Evolutionary conservation across 2,888 invertebrate genomes (phyloP), one percentile per base, ranked within the genome.

Genomic region (Aleiodes leptofemur): DNA sequence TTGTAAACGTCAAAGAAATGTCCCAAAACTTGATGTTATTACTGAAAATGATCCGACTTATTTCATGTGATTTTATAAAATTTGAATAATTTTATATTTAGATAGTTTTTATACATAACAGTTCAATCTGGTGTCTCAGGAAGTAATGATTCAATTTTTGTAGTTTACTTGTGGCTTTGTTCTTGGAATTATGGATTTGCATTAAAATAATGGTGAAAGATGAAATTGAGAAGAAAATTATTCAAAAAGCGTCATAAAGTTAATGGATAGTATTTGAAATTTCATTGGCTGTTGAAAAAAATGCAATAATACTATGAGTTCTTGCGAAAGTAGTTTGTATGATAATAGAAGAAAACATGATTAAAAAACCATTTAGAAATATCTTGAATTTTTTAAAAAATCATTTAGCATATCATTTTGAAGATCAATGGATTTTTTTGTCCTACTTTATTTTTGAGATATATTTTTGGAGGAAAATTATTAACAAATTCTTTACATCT

Each of bases 21-120:
- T 87, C 75, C 82, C 83, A 57, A 83, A 83, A 70, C 83, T 89
- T 68, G 86, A 87, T 72, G 84, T 83, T 73, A 89, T 89, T 72
- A 82, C 83, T 75, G 87, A 89, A 79, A 85, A 86, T 77, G 87
- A 88, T 80, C 84, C 86, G 64, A 80, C 85, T 75, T 87, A 86
- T 79, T 86, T 87, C 79, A 88, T 87, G 78, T 88, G 83, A 86
- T 83, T 69, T 53, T n/a, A 16, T 55, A 55, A 55, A 16, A 55
- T 55, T 55, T 55, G 6, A 16, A 55, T 55, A 16, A 14, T n/a
- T 16, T 55, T 55, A 43, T 43, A 43, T 43, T 43, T 43, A 8
- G 43, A 43, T 43, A 43, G 11, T 43, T 43, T 43, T 43, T 11
- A 11, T 43, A 43, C 43, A 11, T 9, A 43, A 43, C 8, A 43